Conservation (phyloP, 2,113 vertebrate genomes). For the Capra hircus region DNA sequence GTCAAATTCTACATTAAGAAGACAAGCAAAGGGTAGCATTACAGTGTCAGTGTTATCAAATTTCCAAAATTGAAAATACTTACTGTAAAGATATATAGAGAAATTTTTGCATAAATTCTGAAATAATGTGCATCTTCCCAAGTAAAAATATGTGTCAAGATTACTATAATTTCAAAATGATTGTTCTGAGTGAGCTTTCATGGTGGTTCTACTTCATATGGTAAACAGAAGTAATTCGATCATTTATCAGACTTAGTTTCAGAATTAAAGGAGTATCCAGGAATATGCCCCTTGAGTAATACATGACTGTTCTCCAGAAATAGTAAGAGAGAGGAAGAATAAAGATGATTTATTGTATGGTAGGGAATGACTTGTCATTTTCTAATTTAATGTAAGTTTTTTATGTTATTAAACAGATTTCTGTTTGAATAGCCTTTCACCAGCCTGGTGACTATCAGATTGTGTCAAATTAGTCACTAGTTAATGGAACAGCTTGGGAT, state of each 20-base stretch:
- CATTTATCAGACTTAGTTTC: neutral
- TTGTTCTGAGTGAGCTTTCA: neutral
- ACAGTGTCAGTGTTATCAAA: neutral
- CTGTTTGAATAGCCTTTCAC: neutral
- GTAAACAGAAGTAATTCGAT: neutral
- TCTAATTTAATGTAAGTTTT: neutral
- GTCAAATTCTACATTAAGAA: neutral
- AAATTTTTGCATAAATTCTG: neutral
- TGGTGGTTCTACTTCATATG: neutral
- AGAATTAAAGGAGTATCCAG: neutral
- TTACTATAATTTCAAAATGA: neutral
- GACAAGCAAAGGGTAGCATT: neutral
- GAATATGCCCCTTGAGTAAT: neutral
- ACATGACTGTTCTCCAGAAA: neutral
- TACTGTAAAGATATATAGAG: neutral
- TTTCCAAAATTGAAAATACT: neutral
- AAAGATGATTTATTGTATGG: neutral
- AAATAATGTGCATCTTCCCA: neutral
- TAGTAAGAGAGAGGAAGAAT: neutral
- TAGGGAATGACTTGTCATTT: neutral
- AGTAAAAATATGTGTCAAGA: neutral
- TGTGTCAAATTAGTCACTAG: neutral
- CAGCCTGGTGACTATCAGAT: neutral
- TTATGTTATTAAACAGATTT: neutral
- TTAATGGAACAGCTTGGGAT: neutral